Evolutionary conservation across 2,888 invertebrate genomes (phyloP), one percentile per base, ranked within the genome.

Genomic region (Hyles lineata): DNA sequence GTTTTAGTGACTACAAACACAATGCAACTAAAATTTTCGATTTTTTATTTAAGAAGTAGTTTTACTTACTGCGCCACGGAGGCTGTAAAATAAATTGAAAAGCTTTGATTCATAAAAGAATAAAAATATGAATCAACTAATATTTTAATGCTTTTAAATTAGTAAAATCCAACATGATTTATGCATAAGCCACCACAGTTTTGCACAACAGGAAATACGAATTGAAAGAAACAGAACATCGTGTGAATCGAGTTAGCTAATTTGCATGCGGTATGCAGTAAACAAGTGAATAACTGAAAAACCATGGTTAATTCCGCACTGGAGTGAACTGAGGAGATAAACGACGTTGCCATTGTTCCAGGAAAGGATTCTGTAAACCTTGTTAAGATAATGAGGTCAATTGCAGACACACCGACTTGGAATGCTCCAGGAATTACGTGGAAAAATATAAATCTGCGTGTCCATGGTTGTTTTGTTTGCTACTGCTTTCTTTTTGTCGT

Each of bases 331-430:
- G 76, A 73, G 76, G 78, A 80, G 77, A 72, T 75, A 74, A 59
- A 75, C 61, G 73, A 77, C 75, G 77, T 71, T 74, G 75, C 76
- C 79, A 79, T 80, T 77, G 78, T 73, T 77, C 76, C 73, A 61
- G 73, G 75, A 77, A 79, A 76, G 78, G 80, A 78, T 79, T 63
- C 76, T 74, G 72, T 74, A 70, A 73, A 76, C 77, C 77, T 73
- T 76, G 63, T 72, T 72, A 75, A 77, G 76, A 80, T 76, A 78
- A 78, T 78, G 72, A 63, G 72, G 63, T 55, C 72, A 72, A 72
- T 58, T 63, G 32, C 23, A 52, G 58, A 21, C 23, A 63, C 63
- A 63, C 63, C 21, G 63, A 62, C 63, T 52, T 63, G 55, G 52
- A 52, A 32, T 55, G 32, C 9, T 35, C 15, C 43, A 43, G 35